Percentiles rank a stretch among this genome's conserved stretches.
Evolutionary conservation across 1,140 invertebrate species (phyloP).

Genomic region (Lanistes nyassanus): DNA sequence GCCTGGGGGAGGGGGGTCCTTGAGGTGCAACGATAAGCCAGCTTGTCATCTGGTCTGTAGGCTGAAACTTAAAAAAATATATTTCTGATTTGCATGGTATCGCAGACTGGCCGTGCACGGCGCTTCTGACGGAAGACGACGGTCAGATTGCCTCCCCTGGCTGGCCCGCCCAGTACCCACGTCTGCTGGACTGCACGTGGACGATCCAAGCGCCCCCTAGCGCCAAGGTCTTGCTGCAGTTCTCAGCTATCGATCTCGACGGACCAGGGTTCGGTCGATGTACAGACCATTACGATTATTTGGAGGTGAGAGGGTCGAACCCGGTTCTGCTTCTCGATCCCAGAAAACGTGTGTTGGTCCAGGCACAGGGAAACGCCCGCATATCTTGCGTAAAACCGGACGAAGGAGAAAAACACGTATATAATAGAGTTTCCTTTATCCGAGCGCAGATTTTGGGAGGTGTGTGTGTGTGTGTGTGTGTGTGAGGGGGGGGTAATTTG

Average conservation of each 20-base stretch:
- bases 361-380: no score
- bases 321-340: no score
- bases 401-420: no score
- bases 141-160: slow-evolving; percentile 50
- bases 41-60: no score
- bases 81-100: background rate
- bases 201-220: slow-evolving; percentile 35
- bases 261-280: slow-evolving; percentile 33
- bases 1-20: no score
- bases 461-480: background rate
- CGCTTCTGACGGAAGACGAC: slow-evolving; percentile 34
- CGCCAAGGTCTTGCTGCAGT: slow-evolving; percentile 33
- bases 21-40: no score
- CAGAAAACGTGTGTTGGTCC: no score
- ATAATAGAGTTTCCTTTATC: no score
- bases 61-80: slow-evolving; percentile 1
- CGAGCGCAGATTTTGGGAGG: no score
- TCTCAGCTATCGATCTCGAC: slow-evolving; percentile 42
- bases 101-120: slow-evolving; percentile 53
- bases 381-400: no score
- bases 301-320: no score
- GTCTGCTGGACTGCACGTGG: slow-evolving; percentile 42
- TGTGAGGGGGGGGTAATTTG: background rate
- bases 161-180: slow-evolving; percentile 48
- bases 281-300: slow-evolving; percentile 30